Evolutionary conservation across 2,888 invertebrate species (phyloP), one percentile per base, ranked within the genome.

Genomic region (Catocala sponsa): DNA sequence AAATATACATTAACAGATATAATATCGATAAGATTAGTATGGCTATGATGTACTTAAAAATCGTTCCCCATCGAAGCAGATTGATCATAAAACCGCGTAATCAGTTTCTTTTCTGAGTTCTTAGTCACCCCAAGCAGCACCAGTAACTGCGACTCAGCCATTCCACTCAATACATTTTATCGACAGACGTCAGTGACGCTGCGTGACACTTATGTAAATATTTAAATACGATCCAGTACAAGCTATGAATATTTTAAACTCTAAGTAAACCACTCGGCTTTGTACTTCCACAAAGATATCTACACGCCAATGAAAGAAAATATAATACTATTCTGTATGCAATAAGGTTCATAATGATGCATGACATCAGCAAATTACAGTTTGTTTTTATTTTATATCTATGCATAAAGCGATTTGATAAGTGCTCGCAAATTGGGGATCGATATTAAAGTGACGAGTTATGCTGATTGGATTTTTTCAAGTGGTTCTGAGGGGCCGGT

Each of bases 211-310:
- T 95, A 94, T 94, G 95, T 94, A 94, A 95, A 95, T 95, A 95
- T 95, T 94, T 95, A 95, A 95, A 95, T 95, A 94, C 94, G 94
- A 95, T 94, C 92, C 91, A 92, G 94, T 94, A 93, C 95, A 94
- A 92, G 92, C 95, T 94, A 95, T 95, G 95, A 95, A 95, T 95
- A 95, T 95, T 94, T 95, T 95, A 95, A 94, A 92, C 87, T 91
- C 89, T 86, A 91, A 92, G 93, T 91, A 93, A 93, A 93, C 91
- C 92, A 89, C 91, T 91, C 88, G 83, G 87, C 88, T 90, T 89
- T 87, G 87, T 87, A 83, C 83, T 87, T 80, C 80, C 79, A 80
- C 87, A 85, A 89, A 82, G 85, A 87, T 85, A 85, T 82, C 79
- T 82, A 83, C 79, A 83, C 79, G 74, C 76, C 84, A 89, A 88